These are phyloP conservation scores for Eonycteris spelaea DNA, from an alignment of 2,113 vertebrate species.

Conservation along the genomic window DNA sequence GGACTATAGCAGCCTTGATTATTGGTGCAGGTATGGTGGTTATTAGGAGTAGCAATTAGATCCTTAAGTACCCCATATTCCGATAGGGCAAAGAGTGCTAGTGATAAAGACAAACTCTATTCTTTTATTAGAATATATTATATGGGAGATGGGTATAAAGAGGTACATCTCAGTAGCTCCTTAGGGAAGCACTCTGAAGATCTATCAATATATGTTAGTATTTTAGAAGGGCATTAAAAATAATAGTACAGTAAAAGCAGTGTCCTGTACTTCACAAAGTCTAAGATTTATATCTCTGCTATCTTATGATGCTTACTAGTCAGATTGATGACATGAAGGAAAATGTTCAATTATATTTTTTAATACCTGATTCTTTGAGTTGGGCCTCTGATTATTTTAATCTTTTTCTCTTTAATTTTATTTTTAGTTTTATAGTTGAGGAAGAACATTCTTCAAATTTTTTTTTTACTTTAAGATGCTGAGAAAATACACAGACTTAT, in stretches of 20 bases:
- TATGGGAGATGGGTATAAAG: background rate
- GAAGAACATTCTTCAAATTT: background rate
- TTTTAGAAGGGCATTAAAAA: background rate
- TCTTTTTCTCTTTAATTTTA: background rate
- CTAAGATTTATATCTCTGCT: background rate
- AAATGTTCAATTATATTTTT: background rate
- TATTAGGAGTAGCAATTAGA: background rate
- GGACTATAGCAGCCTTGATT: background rate
- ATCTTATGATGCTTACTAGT: background rate
- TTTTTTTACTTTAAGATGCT: slow-evolving; percentile 9
- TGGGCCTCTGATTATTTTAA: background rate
- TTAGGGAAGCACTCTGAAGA: background rate
- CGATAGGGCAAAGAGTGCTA: background rate
- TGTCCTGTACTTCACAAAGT: background rate
- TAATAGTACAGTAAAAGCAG: background rate
- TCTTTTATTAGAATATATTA: background rate
- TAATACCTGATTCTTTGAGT: background rate
- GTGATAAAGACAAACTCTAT: background rate
- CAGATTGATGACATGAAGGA: background rate
- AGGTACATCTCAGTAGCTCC: background rate
- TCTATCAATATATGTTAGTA: background rate
- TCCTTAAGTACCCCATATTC: background rate
- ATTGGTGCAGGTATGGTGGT: background rate
- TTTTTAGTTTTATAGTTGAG: background rate
- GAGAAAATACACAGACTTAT: background rate